Evolutionary conservation across 2,113 vertebrate genomes (phyloP), one percentile per base, ranked within the genome.

Genomic region (Emydura subglobosa): DNA sequence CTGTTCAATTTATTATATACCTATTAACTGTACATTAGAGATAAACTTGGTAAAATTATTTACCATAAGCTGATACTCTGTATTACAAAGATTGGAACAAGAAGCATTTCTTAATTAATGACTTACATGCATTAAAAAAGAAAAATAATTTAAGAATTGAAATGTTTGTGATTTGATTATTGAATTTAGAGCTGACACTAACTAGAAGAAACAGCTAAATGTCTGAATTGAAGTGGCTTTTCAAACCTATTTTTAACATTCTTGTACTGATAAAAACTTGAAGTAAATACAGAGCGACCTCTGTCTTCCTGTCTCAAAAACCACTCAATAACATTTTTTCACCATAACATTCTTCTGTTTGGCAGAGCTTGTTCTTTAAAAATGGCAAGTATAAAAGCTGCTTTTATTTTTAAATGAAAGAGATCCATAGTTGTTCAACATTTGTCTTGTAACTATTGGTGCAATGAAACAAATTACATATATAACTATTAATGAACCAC

Each of bases 1-100:
- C 72, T 7, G 47, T 95, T 95, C 74, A 81, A 83, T 95, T 95
- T 10, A 88, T 89, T 96, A 54, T 85, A 83, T 2, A 78, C 10
- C 31, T 76, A 49, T 89, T 91, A 95, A 89, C 27, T 85, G 27
- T n/a, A 5, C 81, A 61, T 79, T 94, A 80, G 51, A 82, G 86
- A 89, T 31, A 13, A 84, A 17, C n/a, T 11, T 13, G 19, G 31
- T 68, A 82, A 72, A 92, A 87, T 76, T 11, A 50, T 39, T 74
- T 91, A 54, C 65, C 39, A 44, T 39, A 42, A 91, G 76, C 47
- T 57, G 50, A 91, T n/a, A 68, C 39, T 85, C 22, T 79, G 21
- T 59, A 16, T 82, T 29, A 50, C 3, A 78, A 27, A 88, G 42
- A 78, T 82, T 57, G 29, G 79, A 95, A 92, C 54, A 94, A 90